These are phyloP conservation scores for Cylloceria caligata DNA, from an alignment of 2,888 invertebrate genomes.

Conservation along the genomic window DNA sequence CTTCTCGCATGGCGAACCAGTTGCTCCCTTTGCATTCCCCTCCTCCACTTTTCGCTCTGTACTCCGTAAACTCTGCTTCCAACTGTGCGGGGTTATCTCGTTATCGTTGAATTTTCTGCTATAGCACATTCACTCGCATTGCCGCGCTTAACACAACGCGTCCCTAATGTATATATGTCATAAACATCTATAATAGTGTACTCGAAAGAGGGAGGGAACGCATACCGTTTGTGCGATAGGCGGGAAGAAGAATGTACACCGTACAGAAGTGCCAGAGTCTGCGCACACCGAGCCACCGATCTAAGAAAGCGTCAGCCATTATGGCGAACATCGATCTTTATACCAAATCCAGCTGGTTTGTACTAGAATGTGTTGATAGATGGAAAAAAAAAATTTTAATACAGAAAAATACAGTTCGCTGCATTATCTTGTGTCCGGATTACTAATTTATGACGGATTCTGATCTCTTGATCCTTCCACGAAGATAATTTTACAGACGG, in stretches of 20 bases:
- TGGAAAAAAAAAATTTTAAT: background rate
- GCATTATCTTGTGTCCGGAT: slow-evolving; percentile 1
- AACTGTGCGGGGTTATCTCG: slow-evolving; percentile 73
- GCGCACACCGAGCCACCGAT: background rate
- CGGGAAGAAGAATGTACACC: background rate
- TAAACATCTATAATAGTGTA: background rate
- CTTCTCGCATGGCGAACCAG: slow-evolving; percentile 39
- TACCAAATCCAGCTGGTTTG: background rate
- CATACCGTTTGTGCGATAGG: background rate
- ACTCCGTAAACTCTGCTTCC: slow-evolving; percentile 28
- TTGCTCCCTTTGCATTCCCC: slow-evolving; percentile 10
- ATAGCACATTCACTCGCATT: slow-evolving; percentile 48
- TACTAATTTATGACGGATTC: slow-evolving; percentile 9
- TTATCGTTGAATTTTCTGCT: slow-evolving; percentile 76
- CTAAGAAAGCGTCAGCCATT: background rate
- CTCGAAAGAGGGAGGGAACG: background rate
- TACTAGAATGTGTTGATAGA: background rate
- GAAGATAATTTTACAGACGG: background rate
- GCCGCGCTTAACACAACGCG: background rate
- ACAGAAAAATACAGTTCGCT: background rate
- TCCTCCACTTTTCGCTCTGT: background rate
- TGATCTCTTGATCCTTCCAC: slow-evolving; percentile 40
- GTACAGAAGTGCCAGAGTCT: background rate
- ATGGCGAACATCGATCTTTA: background rate
- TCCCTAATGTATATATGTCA: background rate